A percentile compares a stretch with the other conserved stretches of the same genome.
These are phyloP conservation scores for Tachypleus tridentatus DNA, from an alignment of 1,140 invertebrate genomes.

Conservation along the genomic window DNA sequence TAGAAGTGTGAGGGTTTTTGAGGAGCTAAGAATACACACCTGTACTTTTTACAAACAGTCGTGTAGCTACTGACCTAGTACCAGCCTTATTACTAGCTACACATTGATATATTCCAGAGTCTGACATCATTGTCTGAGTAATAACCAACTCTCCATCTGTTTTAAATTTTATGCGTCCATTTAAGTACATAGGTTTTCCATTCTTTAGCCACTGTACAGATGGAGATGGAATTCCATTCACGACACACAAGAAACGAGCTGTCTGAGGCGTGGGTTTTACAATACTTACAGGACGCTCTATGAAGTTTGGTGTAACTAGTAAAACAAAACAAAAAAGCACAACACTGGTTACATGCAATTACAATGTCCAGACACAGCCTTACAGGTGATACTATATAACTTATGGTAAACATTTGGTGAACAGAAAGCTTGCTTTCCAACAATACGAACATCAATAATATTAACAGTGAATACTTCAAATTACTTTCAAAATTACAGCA, in stretches of 20 bases:
- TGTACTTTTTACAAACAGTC: slow-evolving; percentile 25
- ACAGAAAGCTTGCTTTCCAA: no score
- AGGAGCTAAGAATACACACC: no score
- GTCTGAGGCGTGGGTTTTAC: slow-evolving; percentile 51
- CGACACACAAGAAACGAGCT: slow-evolving; percentile 54
- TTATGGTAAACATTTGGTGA: no score
- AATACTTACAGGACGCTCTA: slow-evolving; percentile 42
- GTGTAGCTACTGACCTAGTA: slow-evolving; percentile 45
- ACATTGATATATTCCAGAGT: slow-evolving; percentile 64
- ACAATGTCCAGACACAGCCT: no score
- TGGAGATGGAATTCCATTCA: slow-evolving; percentile 48
- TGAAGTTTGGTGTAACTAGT: slow-evolving; percentile 43
- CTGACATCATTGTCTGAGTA: slow-evolving; percentile 48
- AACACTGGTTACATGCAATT: no score
- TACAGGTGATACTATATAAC: no score
- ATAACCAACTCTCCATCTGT: slow-evolving; percentile 43
- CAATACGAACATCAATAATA: no score
- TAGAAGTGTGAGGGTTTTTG: no score
- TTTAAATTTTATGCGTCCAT: slow-evolving; percentile 42
- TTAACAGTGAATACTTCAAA: no score
- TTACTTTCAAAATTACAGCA: no score
- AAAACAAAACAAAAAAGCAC: neutral
- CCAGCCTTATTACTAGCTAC: slow-evolving; percentile 53
- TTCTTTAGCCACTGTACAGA: slow-evolving; percentile 52
- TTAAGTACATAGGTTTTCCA: slow-evolving; percentile 25